Evolutionary conservation across 1,140 invertebrate species (phyloP), one percentile per base, ranked within the genome.

Genomic region (Camponotus floridanus): DNA sequence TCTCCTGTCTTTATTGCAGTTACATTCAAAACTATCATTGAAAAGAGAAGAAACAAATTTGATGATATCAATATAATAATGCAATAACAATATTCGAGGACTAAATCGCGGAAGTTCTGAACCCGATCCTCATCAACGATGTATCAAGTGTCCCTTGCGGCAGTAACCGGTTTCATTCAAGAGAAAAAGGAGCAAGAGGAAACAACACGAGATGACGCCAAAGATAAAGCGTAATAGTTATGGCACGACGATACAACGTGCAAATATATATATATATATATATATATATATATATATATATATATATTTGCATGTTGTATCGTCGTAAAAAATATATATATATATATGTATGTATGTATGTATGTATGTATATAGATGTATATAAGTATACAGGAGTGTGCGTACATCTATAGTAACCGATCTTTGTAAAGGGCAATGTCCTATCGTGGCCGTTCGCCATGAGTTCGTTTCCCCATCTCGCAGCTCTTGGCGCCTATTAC

Each of bases 381-480:
- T 45, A n/a, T 33, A 59, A 55, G 71, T 79, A 45, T 51, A 18
- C 48, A 85, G 33, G 67, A 51, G 48, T 70, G 18, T 42, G 26
- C 62, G 39, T 18, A 81, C n/a, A 81, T 42, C 67, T 73, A 59
- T 48, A 83, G 57, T 36, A 36, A 81, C 79, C 79, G 76, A 90
- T 91, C 90, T 91, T 87, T 78, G 85, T 73, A 74, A 90, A 81
- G 93, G 90, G 87, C 93, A 93, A 92, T 9, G 92, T 87, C 91
- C 92, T 92, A 73, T 70, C 86, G 67, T 93, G 92, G 92, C 93
- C 89, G 76, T 79, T 79, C 61, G 65, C 86, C 81, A 33, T 39
- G 90, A 91, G 91, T 90, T 91, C 88, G 61, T 90, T 91, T 91
- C 90, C 76, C 86, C 83, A 88, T 76, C 73, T 90, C 85, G 59